Conservation (phyloP, 2,797 vertebrate species). For the Rousettus madagascariensis region DNA sequence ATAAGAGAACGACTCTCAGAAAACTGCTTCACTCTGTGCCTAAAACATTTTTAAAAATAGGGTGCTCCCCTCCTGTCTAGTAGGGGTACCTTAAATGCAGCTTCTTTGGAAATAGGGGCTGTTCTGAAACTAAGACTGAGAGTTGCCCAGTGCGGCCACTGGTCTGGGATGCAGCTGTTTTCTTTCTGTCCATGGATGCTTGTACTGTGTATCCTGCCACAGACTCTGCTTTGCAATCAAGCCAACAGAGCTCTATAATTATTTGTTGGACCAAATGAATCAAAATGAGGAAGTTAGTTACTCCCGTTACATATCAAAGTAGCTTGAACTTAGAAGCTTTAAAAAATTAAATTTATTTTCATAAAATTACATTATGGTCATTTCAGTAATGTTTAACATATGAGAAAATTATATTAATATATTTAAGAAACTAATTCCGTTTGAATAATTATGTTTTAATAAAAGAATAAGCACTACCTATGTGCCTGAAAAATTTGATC, state of each 20-base stretch:
- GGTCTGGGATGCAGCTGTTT: background rate
- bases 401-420: constrained; percentile 57
- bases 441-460: constrained; percentile 26
- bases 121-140: background rate
- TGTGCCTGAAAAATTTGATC: background rate
- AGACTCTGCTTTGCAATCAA: background rate
- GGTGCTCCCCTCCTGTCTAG: background rate
- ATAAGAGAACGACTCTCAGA: background rate
- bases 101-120: background rate
- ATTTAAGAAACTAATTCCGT: constrained; percentile 49
- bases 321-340: background rate
- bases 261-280: background rate
- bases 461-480: background rate
- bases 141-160: background rate
- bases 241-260: background rate
- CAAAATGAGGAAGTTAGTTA: background rate
- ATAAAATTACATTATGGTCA: constrained; percentile 62
- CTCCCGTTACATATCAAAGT: background rate
- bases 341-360: constrained; percentile 25
- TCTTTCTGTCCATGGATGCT: background rate
- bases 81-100: background rate
- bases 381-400: constrained; percentile 57
- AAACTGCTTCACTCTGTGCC: background rate
- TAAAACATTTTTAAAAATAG: background rate
- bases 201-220: background rate